Evolutionary conservation across 2,113 vertebrate genomes (phyloP).

Genomic region (Aphyosemion australe): DNA sequence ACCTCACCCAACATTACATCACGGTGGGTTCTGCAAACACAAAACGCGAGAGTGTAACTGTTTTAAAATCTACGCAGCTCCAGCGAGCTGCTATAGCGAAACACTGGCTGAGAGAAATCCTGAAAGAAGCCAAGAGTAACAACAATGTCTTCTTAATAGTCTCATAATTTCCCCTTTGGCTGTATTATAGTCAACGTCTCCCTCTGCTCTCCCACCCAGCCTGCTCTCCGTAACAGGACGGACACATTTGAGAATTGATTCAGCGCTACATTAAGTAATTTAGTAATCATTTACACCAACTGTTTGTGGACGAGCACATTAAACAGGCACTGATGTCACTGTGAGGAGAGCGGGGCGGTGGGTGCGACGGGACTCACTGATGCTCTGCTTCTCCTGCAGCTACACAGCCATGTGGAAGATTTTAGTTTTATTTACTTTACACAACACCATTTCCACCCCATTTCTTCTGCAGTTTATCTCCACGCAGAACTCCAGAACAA

Average conservation of each 20-base stretch:
- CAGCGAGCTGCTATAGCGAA: constrained; percentile 52
- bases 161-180: constrained; percentile 70
- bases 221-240: constrained; percentile 43
- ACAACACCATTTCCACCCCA: constrained; percentile 52
- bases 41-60: constrained; percentile 54
- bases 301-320: constrained; percentile 72
- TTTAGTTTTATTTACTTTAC: constrained; percentile 32
- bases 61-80: constrained; percentile 54
- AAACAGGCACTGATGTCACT: constrained; percentile 74
- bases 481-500: constrained; percentile 47
- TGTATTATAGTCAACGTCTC: constrained; percentile 65
- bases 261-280: constrained; percentile 79
- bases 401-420: constrained; percentile 70
- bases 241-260: constrained; percentile 78
- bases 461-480: constrained; percentile 57
- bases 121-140: constrained; percentile 61
- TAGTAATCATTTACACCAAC: constrained; percentile 76
- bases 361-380: constrained; percentile 42
- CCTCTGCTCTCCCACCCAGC: constrained; percentile 25
- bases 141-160: constrained; percentile 58
- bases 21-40: constrained; percentile 53
- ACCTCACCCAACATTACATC: constrained; percentile 72
- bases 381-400: constrained; percentile 54
- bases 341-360: constrained; percentile 29
- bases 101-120: constrained; percentile 43